Evolutionary conservation across 2,113 vertebrate species (phyloP), one percentile per base, ranked within the genome.

Genomic region (Sylvietta virens): DNA sequence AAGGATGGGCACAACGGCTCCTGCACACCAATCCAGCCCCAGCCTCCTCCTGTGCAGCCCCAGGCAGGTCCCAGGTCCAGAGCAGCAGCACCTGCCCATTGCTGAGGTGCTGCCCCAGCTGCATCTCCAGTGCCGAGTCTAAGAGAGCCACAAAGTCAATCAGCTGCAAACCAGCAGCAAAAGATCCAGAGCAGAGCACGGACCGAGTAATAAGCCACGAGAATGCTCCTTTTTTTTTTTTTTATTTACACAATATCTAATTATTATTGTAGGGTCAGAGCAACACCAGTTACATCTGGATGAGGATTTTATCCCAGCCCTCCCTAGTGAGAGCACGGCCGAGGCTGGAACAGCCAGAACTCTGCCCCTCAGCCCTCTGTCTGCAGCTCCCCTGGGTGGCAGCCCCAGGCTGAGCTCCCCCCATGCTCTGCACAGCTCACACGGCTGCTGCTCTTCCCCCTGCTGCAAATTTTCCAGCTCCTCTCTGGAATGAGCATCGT

Each of bases 311-410:
- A 61, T 27, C 40, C 60, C 90, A 80, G 20, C 14, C 31, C 20
- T 86, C 45, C 50, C 31, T 15, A 18, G 40, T 1, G n/a, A 71
- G n/a, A 74, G 47, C 47, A 18, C 0, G 0, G 20, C 9, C 3
- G 30, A 30, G 44, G n/a, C 24, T 39, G 72, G 20, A 85, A 14
- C 58, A 47, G 72, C 4, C 40, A 39, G 58, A 58, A 8, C 15
- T 76, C 31, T 61, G 67, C 64, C 51, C 51, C 67, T 66, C 35
- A 23, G 74, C 42, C 19, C 37, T 22, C 4, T 56, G 69, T n/a
- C 31, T 21, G 3, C 5, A 14, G 30, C 44, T 71, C 4, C 56
- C 69, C 57, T 37, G 4, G 53, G 22, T 9, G 26, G 76, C 70
- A 94, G 76, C 86, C 64, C 66, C 22, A 9, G 66, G 58, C 79